Evolutionary conservation across 1,140 invertebrate species (phyloP), one percentile per base, ranked within the genome.

Genomic region (Hycleus phaleratus): DNA sequence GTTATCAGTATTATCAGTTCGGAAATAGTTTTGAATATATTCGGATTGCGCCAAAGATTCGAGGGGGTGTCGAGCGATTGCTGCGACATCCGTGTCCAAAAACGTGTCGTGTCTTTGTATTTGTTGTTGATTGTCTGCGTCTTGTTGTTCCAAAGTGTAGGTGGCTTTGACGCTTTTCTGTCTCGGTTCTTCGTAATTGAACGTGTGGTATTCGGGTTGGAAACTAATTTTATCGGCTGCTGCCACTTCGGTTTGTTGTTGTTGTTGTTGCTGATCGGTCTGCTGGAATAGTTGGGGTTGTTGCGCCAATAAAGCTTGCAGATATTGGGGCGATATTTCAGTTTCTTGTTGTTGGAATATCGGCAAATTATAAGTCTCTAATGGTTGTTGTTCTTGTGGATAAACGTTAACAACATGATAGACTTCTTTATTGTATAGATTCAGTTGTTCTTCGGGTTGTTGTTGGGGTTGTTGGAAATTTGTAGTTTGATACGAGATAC

Each of bases 361-460:
- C 7, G 60, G 61, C 10, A 64, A 44, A n/a, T 32, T 32, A 7
- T 32, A 59, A 11, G 49, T 67, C 61, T 49, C 60, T 47, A 45
- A 64, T 55, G n/a, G 70, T 66, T 32, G 4, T 60, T 80, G 78
- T 25, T 78, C 18, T 18, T 18, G 71, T 0, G 78, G 75, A 48
- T 76, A 74, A 11, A 74, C 75, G 56, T 79, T 78, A 5, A 82
- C 60, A 2, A 82, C 64, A 26, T 78, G 74, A 60, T 81, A 80
- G 2, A 84, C 63, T 58, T 85, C 80, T 11, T 42, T 42, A 4
- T 10, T 42, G 11, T 42, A 7, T n/a, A 42, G 3, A 42, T 11
- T 3, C 11, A 11, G 3, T n/a, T 42, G 9, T 10, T 42, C 5
- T 10, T 42, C 40, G 40, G 9, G 9, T 10, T 42, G 40, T 42